Conservation (phyloP, 2,113 vertebrate genomes). For the Tragelaphus scriptus region DNA sequence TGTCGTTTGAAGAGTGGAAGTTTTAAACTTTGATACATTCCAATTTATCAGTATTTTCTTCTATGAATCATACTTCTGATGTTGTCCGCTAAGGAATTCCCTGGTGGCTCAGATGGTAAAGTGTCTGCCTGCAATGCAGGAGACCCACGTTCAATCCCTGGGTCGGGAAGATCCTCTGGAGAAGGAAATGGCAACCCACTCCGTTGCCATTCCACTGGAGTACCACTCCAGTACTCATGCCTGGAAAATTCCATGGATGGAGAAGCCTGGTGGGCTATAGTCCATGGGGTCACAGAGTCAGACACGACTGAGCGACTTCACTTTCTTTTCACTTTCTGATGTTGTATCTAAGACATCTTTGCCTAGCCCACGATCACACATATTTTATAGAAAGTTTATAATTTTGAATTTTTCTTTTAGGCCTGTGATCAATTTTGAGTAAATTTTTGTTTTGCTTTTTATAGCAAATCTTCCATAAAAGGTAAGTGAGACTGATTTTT, state of each 20-base stretch:
- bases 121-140: no score
- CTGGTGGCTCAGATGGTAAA: no score
- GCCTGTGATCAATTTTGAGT: neutral
- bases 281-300: no score
- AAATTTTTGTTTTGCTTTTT: neutral
- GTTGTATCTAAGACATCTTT: neutral
- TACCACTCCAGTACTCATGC: no score
- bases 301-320: no score
- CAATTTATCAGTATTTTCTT: neutral
- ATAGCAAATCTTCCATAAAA: neutral
- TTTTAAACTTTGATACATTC: conserved; percentile 6
- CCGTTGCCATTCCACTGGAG: no score
- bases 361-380: neutral
- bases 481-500: neutral
- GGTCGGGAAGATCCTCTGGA: no score
- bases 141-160: no score
- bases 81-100: neutral
- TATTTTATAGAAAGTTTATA: neutral
- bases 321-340: neutral
- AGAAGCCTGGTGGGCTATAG: no score
- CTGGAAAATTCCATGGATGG: no score
- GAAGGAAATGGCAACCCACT: no score
- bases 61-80: neutral
- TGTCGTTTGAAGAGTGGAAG: neutral
- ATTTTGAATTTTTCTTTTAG: neutral